Base-by-base conservation (phyloP, 2,113 vertebrate genomes). In the Calidris pugnax region DNA sequence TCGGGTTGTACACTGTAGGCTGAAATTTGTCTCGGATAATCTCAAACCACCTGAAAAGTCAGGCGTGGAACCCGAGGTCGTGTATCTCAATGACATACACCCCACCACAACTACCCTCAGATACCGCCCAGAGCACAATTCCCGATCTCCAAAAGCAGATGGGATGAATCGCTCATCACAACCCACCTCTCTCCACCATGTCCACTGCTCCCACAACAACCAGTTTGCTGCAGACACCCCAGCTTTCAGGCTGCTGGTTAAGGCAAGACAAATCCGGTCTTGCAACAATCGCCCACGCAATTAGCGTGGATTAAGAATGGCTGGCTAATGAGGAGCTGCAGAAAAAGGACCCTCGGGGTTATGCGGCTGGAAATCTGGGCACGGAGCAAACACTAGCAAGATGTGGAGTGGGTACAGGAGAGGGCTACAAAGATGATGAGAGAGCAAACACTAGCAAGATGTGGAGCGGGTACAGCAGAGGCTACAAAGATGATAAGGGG, bases 11-110 rank as follows among this genome's bases (percentile, higher is more conserved):
- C 32, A 4, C 48, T 2, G 33, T 3, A 30, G 87, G 56, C 24
- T 91, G 62, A 63, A 80, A 91, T 50, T 81, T 75, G 28, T 11
- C 76, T 45, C 8, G 2, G 48, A 35, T 60, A 24, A 73, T 62
- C 86, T 73, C 77, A 51, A 47, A 22, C 17, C 39, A 16, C 0
- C 2, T 12, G 1, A n/a, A n/a, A 90, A 76, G 71, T 6, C 75
- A 55, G 55, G 21, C 53, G 1, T 3, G 53, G 9, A 2, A 64
- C 8, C 24, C 0, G 3, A 87, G 78, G 68, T 73, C 27, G 4
- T 1, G 48, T 10, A 20, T 12, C 77, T 43, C 14, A 15, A 43
- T 43, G 41, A 43, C 14, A 43, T 43, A 43, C 41, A 15, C 14
- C 41, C 41, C 41, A 41, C 13, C 41, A 41, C 14, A 41, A 41